Evolutionary conservation across 2,113 vertebrate genomes (phyloP).

Genomic region (Xenotilapia leptura): DNA sequence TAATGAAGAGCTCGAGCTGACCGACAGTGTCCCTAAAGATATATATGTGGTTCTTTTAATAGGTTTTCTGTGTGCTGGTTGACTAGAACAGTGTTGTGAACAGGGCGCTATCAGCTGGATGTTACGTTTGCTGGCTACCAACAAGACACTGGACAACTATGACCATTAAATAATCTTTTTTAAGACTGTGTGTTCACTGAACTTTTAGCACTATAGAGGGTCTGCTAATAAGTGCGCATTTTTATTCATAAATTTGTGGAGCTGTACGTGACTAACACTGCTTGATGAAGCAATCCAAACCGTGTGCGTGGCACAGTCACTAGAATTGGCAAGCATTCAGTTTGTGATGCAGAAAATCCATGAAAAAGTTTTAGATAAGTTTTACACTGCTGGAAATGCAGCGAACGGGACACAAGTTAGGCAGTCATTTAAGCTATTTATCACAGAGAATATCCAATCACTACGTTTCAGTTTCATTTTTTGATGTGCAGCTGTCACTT

Average conservation of each 20-base stretch:
- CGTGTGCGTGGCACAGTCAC: not conserved
- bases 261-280: not conserved
- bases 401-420: not conserved
- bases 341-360: not conserved
- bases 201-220: not conserved
- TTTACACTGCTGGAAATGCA: not conserved
- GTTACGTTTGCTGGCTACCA: not conserved
- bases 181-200: not conserved
- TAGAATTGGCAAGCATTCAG: not conserved
- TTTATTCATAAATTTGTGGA: not conserved
- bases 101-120: not conserved
- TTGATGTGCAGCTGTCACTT: not conserved
- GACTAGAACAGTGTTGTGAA: not conserved
- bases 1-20: not conserved
- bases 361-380: fast-evolving
- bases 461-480: not conserved
- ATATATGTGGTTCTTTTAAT: not conserved
- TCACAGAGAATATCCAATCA: not conserved
- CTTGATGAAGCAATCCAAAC: not conserved
- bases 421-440: not conserved
- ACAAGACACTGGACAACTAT: not conserved
- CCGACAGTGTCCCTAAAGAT: not conserved
- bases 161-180: not conserved
- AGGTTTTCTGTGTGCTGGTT: not conserved
- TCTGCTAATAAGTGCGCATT: not conserved